Evolutionary conservation across 2,113 vertebrate genomes (phyloP), one percentile per base, ranked within the genome.

Genomic region (Amblyopsis rosae): DNA sequence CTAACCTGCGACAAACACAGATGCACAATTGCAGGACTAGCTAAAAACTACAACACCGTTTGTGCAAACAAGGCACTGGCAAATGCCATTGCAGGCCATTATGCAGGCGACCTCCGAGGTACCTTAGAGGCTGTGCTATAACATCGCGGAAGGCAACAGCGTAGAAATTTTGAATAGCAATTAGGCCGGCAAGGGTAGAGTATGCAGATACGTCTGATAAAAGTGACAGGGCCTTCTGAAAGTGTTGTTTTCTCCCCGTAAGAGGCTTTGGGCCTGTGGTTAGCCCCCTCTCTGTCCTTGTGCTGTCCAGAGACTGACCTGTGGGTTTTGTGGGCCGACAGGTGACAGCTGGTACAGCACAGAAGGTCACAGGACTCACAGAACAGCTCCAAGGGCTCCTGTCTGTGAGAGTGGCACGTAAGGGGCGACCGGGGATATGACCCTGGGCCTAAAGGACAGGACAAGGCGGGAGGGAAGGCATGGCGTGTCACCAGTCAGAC

Each of bases 341-440:
- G 90, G 88, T 93, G 93, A 87, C 93, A 94, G 91, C 90, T 92
- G 90, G 88, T 94, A 69, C 93, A 94, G 91, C 92, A 90, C 87
- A 94, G 85, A 73, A 93, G 91, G 88, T 93, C 92, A 85, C 93
- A 94, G 74, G 92, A 92, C 86, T 94, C 92, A 76, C 93, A 94
- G 88, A 93, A 91, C 79, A 94, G 89, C 82, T 93, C 92, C 90
- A 94, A 89, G 82, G 90, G 91, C 89, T 94, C 92, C 85, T 92
- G 91, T 88, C 90, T 88, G 81, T 94, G 93, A 69, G 90, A 86
- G 59, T 89, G 90, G 88, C 93, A 94, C 82, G 86, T 88, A 82
- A 91, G 90, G 68, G 91, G 80, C 68, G 87, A 71, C 19, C 86
- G 89, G 72, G 87, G 88, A 76, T 91, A 86, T 35, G 86, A 91